Evolutionary conservation across 2,797 vertebrate genomes (phyloP).

Genomic region (Sciurus vulgaris): DNA sequence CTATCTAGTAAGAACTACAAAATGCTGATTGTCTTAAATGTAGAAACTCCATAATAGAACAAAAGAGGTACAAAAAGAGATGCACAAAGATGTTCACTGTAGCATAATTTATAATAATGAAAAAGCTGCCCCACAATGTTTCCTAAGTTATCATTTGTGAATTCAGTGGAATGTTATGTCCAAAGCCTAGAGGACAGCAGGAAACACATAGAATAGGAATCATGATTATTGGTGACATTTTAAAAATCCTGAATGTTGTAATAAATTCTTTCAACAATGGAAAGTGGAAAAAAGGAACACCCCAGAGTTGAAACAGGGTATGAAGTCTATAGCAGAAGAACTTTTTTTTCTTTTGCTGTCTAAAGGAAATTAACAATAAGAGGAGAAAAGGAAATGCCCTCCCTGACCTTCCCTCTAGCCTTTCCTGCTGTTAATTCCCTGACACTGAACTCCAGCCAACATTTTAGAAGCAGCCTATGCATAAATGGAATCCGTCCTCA

Average conservation of each 20-base stretch:
- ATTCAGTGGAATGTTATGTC: not conserved
- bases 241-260: conserved; percentile 43
- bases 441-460: conserved; percentile 19
- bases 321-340: not conserved
- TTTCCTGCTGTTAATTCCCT: conserved; percentile 37
- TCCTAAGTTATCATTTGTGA: conserved; percentile 31
- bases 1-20: not conserved
- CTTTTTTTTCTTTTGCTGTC: conserved; percentile 49
- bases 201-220: conserved; percentile 24
- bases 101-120: conserved; percentile 3
- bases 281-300: not conserved
- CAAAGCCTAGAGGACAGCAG: not conserved
- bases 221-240: conserved; percentile 13
- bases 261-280: conserved; percentile 56
- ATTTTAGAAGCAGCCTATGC: not conserved
- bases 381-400: conserved; percentile 60
- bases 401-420: conserved; percentile 44
- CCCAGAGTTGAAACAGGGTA: conserved; percentile 14
- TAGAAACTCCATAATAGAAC: not conserved
- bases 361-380: conserved; percentile 63
- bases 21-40: conserved; percentile 12
- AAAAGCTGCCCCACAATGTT: not conserved
- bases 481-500: not conserved
- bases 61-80: not conserved
- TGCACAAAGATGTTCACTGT: conserved; percentile 23